Conservation (phyloP, 2,113 vertebrate species). For the Petromus typicus region DNA sequence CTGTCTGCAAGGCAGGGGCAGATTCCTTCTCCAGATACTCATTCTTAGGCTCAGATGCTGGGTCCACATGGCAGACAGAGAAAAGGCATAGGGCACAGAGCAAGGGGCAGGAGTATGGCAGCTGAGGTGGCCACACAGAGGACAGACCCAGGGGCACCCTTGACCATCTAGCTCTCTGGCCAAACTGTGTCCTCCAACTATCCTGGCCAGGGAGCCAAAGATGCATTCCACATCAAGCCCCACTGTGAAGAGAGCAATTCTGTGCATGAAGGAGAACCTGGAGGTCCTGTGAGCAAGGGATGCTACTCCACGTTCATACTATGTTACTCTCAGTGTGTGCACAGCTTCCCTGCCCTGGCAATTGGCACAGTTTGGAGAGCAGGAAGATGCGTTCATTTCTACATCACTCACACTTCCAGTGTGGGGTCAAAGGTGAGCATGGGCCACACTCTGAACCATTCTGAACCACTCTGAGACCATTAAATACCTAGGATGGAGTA, state of each 20-base stretch:
- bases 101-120: neutral
- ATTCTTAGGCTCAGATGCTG: neutral
- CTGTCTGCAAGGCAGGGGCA: neutral
- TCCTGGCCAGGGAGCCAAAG: neutral
- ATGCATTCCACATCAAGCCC: neutral
- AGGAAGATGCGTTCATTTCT: too few relatives aligned
- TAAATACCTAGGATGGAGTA: neutral
- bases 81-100: neutral
- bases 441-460: neutral
- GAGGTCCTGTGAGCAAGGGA: neutral
- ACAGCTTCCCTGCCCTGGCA: neutral
- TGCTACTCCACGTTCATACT: neutral
- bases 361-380: too few relatives aligned
- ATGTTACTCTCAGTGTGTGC: neutral
- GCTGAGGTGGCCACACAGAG: neutral
- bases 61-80: neutral
- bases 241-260: slow-evolving; percentile 13
- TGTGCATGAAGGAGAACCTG: neutral
- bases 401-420: too few relatives aligned
- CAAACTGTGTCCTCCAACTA: neutral
- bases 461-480: too few relatives aligned
- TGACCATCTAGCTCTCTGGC: neutral
- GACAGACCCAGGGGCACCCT: neutral
- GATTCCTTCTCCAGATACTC: neutral
- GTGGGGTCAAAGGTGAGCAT: neutral